Conservation (phyloP, 2,113 vertebrate species). For the Porphyrio hochstetteri region DNA sequence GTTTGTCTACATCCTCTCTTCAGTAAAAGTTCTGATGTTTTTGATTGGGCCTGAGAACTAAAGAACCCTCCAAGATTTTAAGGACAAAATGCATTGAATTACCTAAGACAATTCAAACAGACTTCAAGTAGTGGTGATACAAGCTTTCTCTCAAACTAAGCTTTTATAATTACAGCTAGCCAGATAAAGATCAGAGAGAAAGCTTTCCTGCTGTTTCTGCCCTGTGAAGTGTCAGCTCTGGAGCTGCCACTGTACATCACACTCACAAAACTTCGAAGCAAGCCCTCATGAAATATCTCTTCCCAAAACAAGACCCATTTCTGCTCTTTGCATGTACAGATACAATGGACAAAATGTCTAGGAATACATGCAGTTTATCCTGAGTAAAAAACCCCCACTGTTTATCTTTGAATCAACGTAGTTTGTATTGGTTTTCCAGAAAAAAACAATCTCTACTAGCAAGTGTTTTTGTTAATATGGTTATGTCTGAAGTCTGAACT, state of each 20-base stretch:
- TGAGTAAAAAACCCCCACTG: background rate
- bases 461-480: background rate
- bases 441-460: background rate
- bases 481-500: slow-evolving; percentile 7
- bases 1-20: background rate
- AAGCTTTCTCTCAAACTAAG: background rate
- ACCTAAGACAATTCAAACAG: background rate
- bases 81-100: background rate
- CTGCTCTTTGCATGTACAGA: background rate
- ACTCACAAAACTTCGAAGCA: background rate
- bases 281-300: background rate
- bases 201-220: background rate
- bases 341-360: background rate
- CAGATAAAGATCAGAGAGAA: background rate
- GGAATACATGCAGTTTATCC: background rate
- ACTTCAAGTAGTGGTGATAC: background rate
- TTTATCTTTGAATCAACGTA: background rate
- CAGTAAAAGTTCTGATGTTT: background rate
- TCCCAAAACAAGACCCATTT: background rate
- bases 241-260: background rate
- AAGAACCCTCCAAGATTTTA: background rate
- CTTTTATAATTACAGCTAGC: background rate
- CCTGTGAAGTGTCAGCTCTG: background rate
- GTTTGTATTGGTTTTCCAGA: background rate
- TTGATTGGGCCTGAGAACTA: background rate